Evolutionary conservation across 1,140 invertebrate genomes (phyloP).

Genomic region (Sitodiplosis mosellana): DNA sequence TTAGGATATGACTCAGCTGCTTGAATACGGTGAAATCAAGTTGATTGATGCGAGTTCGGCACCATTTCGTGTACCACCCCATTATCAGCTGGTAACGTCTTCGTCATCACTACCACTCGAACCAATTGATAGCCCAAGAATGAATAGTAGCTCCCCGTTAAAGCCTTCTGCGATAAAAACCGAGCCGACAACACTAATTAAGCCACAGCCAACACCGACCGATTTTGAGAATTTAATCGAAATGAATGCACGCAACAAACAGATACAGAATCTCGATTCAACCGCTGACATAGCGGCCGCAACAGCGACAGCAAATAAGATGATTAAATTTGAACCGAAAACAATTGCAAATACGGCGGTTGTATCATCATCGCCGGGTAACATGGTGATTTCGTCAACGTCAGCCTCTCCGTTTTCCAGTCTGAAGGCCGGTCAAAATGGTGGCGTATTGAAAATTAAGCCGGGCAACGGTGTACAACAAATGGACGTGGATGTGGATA

Average conservation of each 20-base stretch:
- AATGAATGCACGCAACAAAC: not conserved
- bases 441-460: too few relatives aligned
- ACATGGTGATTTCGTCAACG: not conserved
- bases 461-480: too few relatives aligned
- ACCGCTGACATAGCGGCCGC: not conserved
- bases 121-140: not conserved
- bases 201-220: constrained; percentile 18
- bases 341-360: not conserved
- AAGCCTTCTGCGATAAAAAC: not conserved
- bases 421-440: too few relatives aligned
- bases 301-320: not conserved
- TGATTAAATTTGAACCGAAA: not conserved
- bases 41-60: constrained; percentile 8
- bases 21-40: not conserved
- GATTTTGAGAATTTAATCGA: constrained; percentile 14
- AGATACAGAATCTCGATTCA: not conserved
- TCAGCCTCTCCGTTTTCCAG: too few relatives aligned
- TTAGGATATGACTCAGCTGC: too few relatives aligned
- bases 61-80: constrained; percentile 16
- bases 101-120: constrained; percentile 17
- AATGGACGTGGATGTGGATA: too few relatives aligned
- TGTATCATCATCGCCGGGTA: not conserved
- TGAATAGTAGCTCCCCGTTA: not conserved
- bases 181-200: constrained; percentile 8
- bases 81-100: constrained; percentile 17